These are phyloP conservation scores for Drosophila mauritiana DNA, from an alignment of 1,140 invertebrate genomes.

Conservation along the genomic window DNA sequence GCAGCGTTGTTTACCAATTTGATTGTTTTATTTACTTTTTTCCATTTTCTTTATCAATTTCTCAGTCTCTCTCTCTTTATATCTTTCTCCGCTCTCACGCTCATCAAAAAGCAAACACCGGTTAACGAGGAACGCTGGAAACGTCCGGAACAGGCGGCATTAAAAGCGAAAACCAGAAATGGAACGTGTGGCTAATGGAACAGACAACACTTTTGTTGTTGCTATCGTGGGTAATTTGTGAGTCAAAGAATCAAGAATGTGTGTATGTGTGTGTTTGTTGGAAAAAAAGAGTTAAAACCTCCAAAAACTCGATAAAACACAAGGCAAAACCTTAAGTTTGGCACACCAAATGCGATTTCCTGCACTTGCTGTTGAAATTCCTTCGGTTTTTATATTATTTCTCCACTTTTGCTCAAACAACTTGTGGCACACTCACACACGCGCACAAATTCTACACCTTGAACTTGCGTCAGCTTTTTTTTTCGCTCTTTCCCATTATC, in stretches of 20 bases:
- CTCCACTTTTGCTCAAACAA: slow-evolving; percentile 26
- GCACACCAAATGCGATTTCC: not conserved
- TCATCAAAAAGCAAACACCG: slow-evolving; percentile 71
- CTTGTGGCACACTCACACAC: slow-evolving; percentile 40
- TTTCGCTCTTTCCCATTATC: slow-evolving; percentile 18
- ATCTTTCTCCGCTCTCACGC: slow-evolving; percentile 24
- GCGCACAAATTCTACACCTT: slow-evolving; percentile 43
- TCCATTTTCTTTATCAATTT: slow-evolving; percentile 52
- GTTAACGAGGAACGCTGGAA: slow-evolving; percentile 49
- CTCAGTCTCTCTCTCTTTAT: slow-evolving; percentile 21
- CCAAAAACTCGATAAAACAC: slow-evolving; percentile 7
- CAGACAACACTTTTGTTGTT: slow-evolving; percentile 73
- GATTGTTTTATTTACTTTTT: slow-evolving; percentile 50
- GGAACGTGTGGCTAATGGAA: slow-evolving; percentile 60
- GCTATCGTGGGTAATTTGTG: slow-evolving; percentile 71
- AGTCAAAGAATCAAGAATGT: slow-evolving; percentile 71
- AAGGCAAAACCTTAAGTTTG: slow-evolving; percentile 18
- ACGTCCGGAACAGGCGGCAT: slow-evolving; percentile 52
- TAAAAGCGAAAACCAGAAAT: slow-evolving; percentile 78
- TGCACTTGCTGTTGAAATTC: slow-evolving; percentile 4
- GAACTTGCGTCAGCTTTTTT: slow-evolving; percentile 61
- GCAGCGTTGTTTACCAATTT: slow-evolving; percentile 62
- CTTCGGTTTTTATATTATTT: not conserved
- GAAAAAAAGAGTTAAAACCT: slow-evolving; percentile 20
- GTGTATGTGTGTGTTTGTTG: slow-evolving; percentile 21